Evolutionary conservation across 2,797 vertebrate species (phyloP), one percentile per base, ranked within the genome.

Genomic region (Yasuhikotakia modesta): DNA sequence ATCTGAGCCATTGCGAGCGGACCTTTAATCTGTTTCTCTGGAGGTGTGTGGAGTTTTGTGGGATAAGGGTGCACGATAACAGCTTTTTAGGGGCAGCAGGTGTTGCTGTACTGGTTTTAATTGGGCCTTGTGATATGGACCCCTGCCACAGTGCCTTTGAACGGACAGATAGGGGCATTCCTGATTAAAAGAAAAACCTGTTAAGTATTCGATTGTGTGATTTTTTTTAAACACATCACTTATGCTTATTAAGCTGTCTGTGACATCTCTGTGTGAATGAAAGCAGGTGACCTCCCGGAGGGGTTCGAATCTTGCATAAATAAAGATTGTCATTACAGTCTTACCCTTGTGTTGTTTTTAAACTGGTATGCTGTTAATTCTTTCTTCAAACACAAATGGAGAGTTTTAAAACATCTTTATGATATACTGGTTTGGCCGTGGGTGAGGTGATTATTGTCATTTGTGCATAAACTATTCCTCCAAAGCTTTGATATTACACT

Each of bases 51-150:
- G 79, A 70, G 63, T 80, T 81, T 79, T 74, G 79, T 79, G 86
- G 87, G 80, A 88, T 85, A 83, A 86, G 79, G 84, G n/a, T 80
- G 82, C 81, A 76, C 50, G 77, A 21, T 57, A 68, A 68, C 48
- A 35, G 57, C 63, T 78, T 86, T 83, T 84, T 76, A 79, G 72
- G 80, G 72, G 82, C 84, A 89, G 87, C 90, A 89, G 88, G 88
- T 86, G 89, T 88, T 86, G 80, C 16, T 65, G 66, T 85, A 75
- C 83, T 78, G 70, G 79, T 17, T 75, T 71, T 92, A 93, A 93
- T 93, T 92, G 87, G 88, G 85, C 76, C 86, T 88, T 87, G 73
- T 87, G 89, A 88, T 84, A 88, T 81, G 85, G 70, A 74, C 86
- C 83, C 84, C 85, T 66, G 22, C 78, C 87, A 86, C 88, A 89